Base-by-base conservation (phyloP, 2,797 vertebrate species). In the Hyperoplus lanceolatus region DNA sequence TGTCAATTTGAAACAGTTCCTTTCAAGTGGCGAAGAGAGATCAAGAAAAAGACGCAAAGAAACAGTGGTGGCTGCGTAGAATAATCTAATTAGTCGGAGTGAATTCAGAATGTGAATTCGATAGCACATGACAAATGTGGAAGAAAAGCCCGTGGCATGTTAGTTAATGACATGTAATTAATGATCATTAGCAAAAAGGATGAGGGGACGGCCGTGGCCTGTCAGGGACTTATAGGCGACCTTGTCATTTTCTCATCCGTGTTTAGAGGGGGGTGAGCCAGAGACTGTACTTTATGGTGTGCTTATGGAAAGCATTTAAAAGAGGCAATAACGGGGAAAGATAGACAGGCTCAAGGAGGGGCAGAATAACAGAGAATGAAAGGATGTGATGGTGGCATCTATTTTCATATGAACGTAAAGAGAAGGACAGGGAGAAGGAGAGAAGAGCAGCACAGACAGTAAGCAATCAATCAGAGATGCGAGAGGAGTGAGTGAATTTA, bases 101-200 rank as follows among this genome's bases (percentile, higher is more conserved):
- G 86, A 88, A 91, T 93, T 93, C 75, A 85, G 78, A 91, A 92
- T 79, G 90, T 89, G 91, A 89, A 91, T 84, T 89, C 80, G 73
- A 86, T 89, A 87, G 81, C 78, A 87, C 87, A 92, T 93, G 93
- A 95, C 91, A 93, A 93, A 94, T 94, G 93, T 88, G 88, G 79
- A 90, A 93, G 92, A 93, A 91, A 84, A 85, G 93, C 88, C 90
- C 72, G 58, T 91, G 91, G 92, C 90, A 84, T 93, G 94, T 92
- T 90, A 85, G 87, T 90, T 95, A 95, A 94, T 93, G 93, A 94
- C 91, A 85, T 92, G 87, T 93, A 94, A 95, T 95, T 95, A 93
- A 94, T 93, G 91, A 94, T 93, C 90, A 94, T 95, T 95, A 94
- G 88, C 73, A 89, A 82, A 76, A 75, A 71, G 89, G 87, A 93